Evolutionary conservation across 2,888 invertebrate genomes (phyloP).

Genomic region (Sepioteuthis lessoniana): DNA sequence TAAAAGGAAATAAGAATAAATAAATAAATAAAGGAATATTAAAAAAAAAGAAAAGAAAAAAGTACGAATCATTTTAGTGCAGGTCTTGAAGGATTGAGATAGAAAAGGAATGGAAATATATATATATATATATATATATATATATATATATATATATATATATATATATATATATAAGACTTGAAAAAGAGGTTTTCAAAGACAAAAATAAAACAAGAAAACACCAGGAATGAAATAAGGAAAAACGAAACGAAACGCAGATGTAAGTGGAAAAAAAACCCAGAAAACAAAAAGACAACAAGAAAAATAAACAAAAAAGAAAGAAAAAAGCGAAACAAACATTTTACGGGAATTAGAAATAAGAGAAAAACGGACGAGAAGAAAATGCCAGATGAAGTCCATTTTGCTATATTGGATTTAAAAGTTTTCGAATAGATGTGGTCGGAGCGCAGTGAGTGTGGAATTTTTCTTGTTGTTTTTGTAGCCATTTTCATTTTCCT

Average conservation of each 20-base stretch:
- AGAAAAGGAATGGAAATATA: not conserved
- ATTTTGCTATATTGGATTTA: not conserved
- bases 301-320: too few species aligned
- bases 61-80: not conserved
- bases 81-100: not conserved
- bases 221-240: too few species aligned
- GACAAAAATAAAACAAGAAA: not conserved
- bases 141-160: too few species aligned
- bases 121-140: too few species aligned
- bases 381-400: not conserved
- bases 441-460: too few species aligned
- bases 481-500: too few species aligned
- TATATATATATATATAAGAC: not conserved
- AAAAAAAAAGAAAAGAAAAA: not conserved
- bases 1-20: too few species aligned
- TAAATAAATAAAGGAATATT: not conserved
- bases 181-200: not conserved
- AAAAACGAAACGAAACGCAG: not conserved
- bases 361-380: not conserved
- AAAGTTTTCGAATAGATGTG: not conserved
- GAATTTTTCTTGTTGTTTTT: too few species aligned
- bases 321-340: too few species aligned
- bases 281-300: too few species aligned
- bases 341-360: conserved; percentile 9
- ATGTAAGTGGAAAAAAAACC: too few species aligned